A percentile compares a stretch with the other conserved stretches of the same genome.
phyloP scores from a whole-genome alignment of 2,113 vertebrate species.

The Cheirogaleus medius region DNA sequence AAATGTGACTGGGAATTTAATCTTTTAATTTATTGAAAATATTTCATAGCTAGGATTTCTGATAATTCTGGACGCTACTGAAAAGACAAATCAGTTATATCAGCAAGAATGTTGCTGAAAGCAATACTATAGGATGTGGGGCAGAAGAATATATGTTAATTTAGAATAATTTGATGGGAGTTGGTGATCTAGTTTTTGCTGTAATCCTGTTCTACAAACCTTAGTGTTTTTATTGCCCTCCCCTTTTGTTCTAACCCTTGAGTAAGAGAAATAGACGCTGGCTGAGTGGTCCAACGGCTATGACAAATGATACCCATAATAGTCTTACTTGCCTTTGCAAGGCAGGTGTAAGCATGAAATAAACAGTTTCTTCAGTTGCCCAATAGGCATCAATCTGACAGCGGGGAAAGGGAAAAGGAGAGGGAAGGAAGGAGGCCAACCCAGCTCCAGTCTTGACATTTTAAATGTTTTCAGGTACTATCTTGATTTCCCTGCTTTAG shows the following conservation, averaged over 20 bases:
- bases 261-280: background rate
- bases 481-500: background rate
- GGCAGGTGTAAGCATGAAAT: background rate
- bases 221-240: background rate
- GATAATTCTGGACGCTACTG: constrained; percentile 12
- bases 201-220: background rate
- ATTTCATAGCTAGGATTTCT: constrained; percentile 40
- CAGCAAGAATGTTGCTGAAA: background rate
- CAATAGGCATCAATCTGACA: background rate
- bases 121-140: background rate
- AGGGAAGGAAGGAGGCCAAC: background rate
- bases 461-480: background rate
- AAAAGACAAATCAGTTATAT: background rate
- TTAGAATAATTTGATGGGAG: background rate
- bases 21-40: constrained; percentile 58
- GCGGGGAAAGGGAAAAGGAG: background rate
- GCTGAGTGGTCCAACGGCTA: background rate
- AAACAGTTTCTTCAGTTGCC: background rate
- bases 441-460: background rate
- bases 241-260: background rate
- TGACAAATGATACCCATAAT: background rate
- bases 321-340: background rate
- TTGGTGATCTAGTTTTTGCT: background rate
- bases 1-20: constrained; percentile 2
- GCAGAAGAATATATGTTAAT: background rate